phyloP scores from a whole-genome alignment of 2,888 invertebrate genomes.

The Ichneumon xanthorius region DNA sequence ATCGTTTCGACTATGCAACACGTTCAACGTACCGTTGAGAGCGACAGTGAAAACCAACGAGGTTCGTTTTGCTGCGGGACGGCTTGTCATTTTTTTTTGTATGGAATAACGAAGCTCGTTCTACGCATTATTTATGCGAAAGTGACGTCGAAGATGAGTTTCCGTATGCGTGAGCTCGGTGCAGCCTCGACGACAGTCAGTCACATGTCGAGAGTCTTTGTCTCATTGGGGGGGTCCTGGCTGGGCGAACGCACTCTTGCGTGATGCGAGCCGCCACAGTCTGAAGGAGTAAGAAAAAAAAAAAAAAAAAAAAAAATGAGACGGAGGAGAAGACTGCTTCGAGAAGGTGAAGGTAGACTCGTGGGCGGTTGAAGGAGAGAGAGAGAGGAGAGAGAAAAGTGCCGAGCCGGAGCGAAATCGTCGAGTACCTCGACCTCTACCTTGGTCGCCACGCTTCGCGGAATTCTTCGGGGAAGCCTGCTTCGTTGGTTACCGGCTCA shows the following conservation, averaged over 20 bases:
- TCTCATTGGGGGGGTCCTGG: conserved; percentile 41
- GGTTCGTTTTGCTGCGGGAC: background rate
- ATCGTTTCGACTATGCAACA: background rate
- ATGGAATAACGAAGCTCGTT: conserved; percentile 17
- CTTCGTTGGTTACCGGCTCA: conserved; percentile 57
- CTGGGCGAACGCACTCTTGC: conserved; percentile 58
- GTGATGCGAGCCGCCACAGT: conserved; percentile 50
- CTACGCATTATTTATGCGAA: conserved; percentile 44
- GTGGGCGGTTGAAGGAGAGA: conserved; percentile 14
- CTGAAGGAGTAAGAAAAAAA: conserved; percentile 21
- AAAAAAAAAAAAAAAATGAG: conserved; percentile 26
- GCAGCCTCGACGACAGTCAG: conserved; percentile 48
- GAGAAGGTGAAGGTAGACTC: conserved; percentile 50
- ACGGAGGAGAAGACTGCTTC: conserved; percentile 37
- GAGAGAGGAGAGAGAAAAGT: conserved; percentile 53
- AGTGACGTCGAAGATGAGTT: conserved; percentile 60
- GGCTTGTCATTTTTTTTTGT: background rate
- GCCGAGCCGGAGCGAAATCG: conserved; percentile 66
- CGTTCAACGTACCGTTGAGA: background rate
- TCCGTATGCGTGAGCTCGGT: conserved; percentile 26
- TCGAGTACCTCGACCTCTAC: conserved; percentile 73
- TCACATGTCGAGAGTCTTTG: conserved; percentile 35
- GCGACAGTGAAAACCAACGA: background rate
- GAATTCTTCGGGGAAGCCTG: conserved; percentile 75
- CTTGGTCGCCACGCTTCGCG: conserved; percentile 78